Evolutionary conservation across 2,888 invertebrate genomes (phyloP), one percentile per base, ranked within the genome.

Genomic region (Drosophila colorata): DNA sequence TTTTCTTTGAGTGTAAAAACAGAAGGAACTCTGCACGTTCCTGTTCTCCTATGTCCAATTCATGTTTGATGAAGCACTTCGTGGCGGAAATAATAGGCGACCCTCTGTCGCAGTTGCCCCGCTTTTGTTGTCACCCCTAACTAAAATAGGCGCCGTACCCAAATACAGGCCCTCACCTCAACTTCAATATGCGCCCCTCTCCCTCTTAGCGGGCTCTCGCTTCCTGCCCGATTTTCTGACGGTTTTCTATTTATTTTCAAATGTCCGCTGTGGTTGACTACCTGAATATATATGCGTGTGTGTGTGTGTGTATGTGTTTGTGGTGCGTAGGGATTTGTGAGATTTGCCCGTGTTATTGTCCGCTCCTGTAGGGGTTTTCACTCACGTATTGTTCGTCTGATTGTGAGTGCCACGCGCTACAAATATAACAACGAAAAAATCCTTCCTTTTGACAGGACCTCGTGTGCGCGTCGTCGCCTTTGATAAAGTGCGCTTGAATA

Each of bases 51-150:
- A 41, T 47, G 37, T 23, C 67, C 78, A 71, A 83, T 83, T 78
- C 71, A 83, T 80, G 78, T 83, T 83, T 86, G 82, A 83, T 83
- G 76, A 86, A 80, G 84, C 84, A 85, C 85, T 77, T 74, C 58
- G 74, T 35, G 55, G 53, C 66, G 74, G 69, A 77, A 65, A 69
- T 69, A 75, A 60, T 65, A 49, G 73, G 31, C 69, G 64, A 74
- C 73, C 73, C 74, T 69, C 41, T 28, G 44, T 31, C 23, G 28
- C 41, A 18, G n/a, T 59, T 37, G 6, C 35, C 35, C 38, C 1
- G 1, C 9, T 7, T 16, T 9, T 0, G 33, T 33, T 16, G 38
- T 38, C 20, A 41, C 25, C 56, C 11, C 16, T 25, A 28, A 11
- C 33, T 49, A 16, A 40, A 69, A 60, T 60, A 57, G 74, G 69